Base-by-base conservation (phyloP, 2,888 invertebrate species). In the Metacarcinus magister region DNA sequence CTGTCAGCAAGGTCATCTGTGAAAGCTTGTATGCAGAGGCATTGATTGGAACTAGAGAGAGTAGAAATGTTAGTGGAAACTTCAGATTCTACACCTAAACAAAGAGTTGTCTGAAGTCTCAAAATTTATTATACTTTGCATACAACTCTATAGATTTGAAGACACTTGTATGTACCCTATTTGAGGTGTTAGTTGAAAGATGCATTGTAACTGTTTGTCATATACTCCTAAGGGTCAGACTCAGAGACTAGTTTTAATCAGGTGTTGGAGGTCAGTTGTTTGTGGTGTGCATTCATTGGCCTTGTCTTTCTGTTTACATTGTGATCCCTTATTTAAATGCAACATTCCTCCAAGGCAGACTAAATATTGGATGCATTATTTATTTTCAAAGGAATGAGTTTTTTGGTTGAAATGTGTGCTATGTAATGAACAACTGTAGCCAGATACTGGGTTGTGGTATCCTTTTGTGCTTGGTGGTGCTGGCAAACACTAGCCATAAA, bases 351-450 rank as follows among this genome's bases (percentile, higher is more conserved):
- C 54, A 92, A 44, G 67, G 92, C 39, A 46, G 89, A 87, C 39
- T 48, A 90, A 67, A 67, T 91, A 89, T 28, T 60, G 32, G 82
- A 75, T 95, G 90, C 93, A 95, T 95, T 95, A 95, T 95, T 95
- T 93, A 93, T 87, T 54, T 54, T 54, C 60, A 39, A 54, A 48
- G 89, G 32, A 87, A 87, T 92, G 54, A 13, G 39, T 10, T 93
- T 46, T 93, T 39, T 82, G 16, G 89, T 89, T 87, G 48, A 32
- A 89, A 89, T 60, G 87, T 89, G 95, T 95, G 93, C 46, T 90
- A 43, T 82, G 39, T 54, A 93, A 95, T 93, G 93, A 95, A 43
- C 93, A 95, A 89, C 87, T 89, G 89, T 13, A 23, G 39, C n/a
- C 43, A 89, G 67, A 92, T 60, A 39, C 8, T 67, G 8, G 28